phyloP scores from a whole-genome alignment of 2,113 vertebrate species.

The Cygnus atratus region DNA sequence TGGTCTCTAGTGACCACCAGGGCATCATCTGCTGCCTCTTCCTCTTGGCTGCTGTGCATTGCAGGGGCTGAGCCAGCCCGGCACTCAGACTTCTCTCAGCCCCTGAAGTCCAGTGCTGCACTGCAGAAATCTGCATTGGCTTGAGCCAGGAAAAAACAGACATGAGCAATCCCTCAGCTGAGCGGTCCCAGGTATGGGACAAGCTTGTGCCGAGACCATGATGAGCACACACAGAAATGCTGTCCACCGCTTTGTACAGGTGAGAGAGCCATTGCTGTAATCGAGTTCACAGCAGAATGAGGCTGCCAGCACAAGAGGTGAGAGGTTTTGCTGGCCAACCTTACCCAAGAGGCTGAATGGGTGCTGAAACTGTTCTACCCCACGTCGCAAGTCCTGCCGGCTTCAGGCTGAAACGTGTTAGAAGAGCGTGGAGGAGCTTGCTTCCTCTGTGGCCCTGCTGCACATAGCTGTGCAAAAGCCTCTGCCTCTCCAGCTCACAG shows the following conservation, averaged over 20 bases:
- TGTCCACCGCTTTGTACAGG: background rate
- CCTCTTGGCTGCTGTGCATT: background rate
- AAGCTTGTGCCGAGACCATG: background rate
- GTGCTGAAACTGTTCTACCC: background rate
- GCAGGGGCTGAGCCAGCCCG: background rate
- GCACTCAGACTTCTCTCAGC: background rate
- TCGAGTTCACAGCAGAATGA: background rate
- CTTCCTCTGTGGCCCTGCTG: background rate
- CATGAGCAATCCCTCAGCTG: background rate
- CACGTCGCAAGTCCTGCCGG: background rate
- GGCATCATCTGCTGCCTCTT: background rate
- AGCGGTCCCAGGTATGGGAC: accelerated
- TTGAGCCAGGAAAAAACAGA: accelerated
- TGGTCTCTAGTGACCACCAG: background rate
- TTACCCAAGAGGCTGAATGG: background rate
- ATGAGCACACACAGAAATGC: background rate
- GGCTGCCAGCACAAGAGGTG: background rate
- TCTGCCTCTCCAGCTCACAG: background rate
- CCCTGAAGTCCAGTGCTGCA: background rate
- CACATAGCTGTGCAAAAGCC: background rate
- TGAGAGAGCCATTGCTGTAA: background rate
- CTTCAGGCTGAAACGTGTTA: accelerated
- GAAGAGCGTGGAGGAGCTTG: background rate
- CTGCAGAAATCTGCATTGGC: background rate
- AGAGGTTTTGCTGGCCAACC: background rate